Percentiles rank a stretch among this genome's conserved stretches.
Conservation (phyloP, 2,797 vertebrate genomes). For the Lithobates pipiens region DNA sequence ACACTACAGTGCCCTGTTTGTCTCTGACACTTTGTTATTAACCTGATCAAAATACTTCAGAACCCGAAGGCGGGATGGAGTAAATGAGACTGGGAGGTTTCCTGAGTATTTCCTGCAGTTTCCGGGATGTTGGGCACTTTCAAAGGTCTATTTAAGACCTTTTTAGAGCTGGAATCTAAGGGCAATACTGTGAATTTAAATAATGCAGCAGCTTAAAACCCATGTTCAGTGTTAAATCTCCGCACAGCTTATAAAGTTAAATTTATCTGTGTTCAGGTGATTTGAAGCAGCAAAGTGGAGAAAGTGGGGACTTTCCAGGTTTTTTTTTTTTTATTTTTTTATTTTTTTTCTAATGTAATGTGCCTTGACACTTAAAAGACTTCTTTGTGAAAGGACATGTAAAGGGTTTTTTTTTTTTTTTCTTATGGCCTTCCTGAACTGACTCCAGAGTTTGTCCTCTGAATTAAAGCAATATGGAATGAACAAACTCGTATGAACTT, state of each 20-base stretch:
- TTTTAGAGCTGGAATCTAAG: constrained; percentile 53
- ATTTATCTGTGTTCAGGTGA: constrained; percentile 66
- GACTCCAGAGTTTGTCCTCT: constrained; percentile 50
- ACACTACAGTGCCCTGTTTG: constrained; percentile 54
- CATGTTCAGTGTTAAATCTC: constrained; percentile 60
- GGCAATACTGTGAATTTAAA: constrained; percentile 60
- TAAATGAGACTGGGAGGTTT: constrained; percentile 63
- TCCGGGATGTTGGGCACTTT: constrained; percentile 58
- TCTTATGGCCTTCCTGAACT: constrained; percentile 62
- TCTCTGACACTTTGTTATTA: constrained; percentile 56
- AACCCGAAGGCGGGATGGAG: constrained; percentile 39
- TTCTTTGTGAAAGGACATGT: constrained; percentile 68
- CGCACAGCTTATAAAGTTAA: constrained; percentile 69
- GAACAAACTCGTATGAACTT: constrained; percentile 60
- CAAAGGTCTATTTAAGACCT: constrained; percentile 46
- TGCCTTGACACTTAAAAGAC: constrained; percentile 68
- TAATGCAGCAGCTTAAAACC: constrained; percentile 55
- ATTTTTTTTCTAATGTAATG: constrained; percentile 66
- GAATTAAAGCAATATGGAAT: constrained; percentile 60
- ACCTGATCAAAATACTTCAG: constrained; percentile 60
- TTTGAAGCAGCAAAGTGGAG: constrained; percentile 67
- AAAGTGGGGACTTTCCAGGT: constrained; percentile 54
- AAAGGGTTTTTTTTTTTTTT: constrained; percentile 60
- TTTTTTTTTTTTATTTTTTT: too few species aligned
- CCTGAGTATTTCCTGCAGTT: constrained; percentile 63